Conservation (phyloP, 2,797 vertebrate species). For the Poliocrania exsul region DNA sequence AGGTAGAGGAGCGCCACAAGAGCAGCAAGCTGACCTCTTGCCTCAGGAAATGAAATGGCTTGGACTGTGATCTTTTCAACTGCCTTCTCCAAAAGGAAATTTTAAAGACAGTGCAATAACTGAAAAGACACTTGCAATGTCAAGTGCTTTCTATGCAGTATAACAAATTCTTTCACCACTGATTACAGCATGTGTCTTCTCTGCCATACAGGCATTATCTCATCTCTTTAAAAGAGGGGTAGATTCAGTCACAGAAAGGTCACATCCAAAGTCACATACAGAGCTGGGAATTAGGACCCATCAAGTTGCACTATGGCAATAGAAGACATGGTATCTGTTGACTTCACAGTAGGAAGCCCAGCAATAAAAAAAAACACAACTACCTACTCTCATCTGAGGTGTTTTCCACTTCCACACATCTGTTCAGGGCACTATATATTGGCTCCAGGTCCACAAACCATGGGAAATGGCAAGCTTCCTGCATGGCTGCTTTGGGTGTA, state of each 20-base stretch:
- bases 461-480: slow-evolving; percentile 9
- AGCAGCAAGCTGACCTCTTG: slow-evolving; percentile 30
- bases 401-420: background rate
- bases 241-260: slow-evolving; percentile 26
- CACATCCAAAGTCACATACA: background rate
- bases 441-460: background rate
- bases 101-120: slow-evolving; percentile 17
- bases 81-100: slow-evolving; percentile 24
- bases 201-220: slow-evolving; percentile 33
- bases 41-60: slow-evolving; percentile 23
- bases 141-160: background rate
- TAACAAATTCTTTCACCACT: slow-evolving; percentile 4
- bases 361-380: background rate
- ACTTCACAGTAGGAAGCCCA: background rate
- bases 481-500: background rate
- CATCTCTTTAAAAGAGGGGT: background rate
- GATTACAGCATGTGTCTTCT: slow-evolving; percentile 16
- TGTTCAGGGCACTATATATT: background rate
- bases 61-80: slow-evolving; percentile 46
- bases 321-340: background rate
- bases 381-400: background rate
- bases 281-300: background rate
- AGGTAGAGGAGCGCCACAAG: slow-evolving; percentile 6
- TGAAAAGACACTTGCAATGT: slow-evolving; percentile 25
- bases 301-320: background rate